A percentile compares a stretch with the other conserved stretches of the same genome.
phyloP scores from a whole-genome alignment of 92 coral and sea anemone species.

The Zoanthus sociatus region DNA sequence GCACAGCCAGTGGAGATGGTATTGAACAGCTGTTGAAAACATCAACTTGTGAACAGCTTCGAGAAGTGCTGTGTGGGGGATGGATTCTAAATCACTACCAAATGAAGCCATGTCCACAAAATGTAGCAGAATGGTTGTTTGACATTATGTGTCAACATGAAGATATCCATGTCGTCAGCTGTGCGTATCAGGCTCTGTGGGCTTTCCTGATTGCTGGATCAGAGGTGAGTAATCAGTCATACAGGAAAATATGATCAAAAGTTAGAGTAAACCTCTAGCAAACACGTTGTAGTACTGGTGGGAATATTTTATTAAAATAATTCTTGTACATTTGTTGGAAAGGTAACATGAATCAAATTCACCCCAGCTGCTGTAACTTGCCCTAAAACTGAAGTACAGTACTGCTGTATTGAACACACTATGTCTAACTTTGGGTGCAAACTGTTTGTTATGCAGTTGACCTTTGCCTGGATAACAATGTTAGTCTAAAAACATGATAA shows the following conservation, averaged over 20 bases:
- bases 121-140: slow-evolving; percentile 90
- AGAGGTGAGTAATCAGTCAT: slow-evolving; percentile 60
- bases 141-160: slow-evolving; percentile 80
- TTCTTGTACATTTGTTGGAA: no score
- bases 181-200: slow-evolving; percentile 86
- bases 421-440: no score
- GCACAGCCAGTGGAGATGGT: slow-evolving; percentile 28
- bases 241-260: no score
- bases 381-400: no score
- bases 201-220: slow-evolving; percentile 71
- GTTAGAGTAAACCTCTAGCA: neutral
- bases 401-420: no score
- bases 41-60: slow-evolving; percentile 62
- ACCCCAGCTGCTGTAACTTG: no score
- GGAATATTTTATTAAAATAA: no score
- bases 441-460: no score
- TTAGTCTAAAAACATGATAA: no score
- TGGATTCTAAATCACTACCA: slow-evolving; percentile 91
- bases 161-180: slow-evolving; percentile 71
- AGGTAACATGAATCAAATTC: no score
- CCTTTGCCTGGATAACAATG: no score
- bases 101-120: slow-evolving; percentile 81
- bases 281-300: neutral
- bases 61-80: slow-evolving; percentile 87
- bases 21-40: slow-evolving; percentile 58